These are phyloP conservation scores for Drosophila ogumai DNA, from an alignment of 1,140 invertebrate genomes.

Conservation along the genomic window DNA sequence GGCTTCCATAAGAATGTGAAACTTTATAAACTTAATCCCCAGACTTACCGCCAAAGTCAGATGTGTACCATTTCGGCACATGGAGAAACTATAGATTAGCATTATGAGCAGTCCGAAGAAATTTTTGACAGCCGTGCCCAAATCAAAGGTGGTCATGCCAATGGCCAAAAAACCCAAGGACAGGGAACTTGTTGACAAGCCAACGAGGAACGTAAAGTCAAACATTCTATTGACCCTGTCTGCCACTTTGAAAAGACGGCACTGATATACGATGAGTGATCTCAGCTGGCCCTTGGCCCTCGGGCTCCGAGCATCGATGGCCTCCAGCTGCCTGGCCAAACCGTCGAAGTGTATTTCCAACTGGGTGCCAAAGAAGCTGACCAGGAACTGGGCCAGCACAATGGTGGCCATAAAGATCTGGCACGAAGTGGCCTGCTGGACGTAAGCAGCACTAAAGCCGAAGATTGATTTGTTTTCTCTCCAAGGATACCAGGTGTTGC, in stretches of 20 bases:
- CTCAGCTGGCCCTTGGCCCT: conserved; percentile 50
- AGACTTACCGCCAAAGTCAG: conserved; percentile 48
- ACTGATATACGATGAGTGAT: conserved; percentile 52
- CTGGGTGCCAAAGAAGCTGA: conserved; percentile 67
- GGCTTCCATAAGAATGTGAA: not conserved
- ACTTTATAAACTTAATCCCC: not conserved
- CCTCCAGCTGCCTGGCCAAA: conserved; percentile 35
- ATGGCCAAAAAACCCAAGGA: conserved; percentile 60
- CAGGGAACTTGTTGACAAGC: conserved; percentile 47
- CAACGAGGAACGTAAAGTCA: conserved; percentile 61
- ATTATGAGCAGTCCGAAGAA: conserved; percentile 51
- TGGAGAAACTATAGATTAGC: conserved; percentile 30
- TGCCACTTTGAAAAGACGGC: conserved; percentile 35
- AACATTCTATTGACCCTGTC: conserved; percentile 54
- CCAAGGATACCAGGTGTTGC: conserved; percentile 73
- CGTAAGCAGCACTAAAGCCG: conserved; percentile 15
- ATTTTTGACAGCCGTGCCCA: conserved; percentile 50
- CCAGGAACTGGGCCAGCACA: conserved; percentile 49
- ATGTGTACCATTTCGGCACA: conserved; percentile 52
- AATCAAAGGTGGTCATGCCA: conserved; percentile 55
- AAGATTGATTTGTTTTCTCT: not conserved
- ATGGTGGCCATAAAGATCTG: conserved; percentile 47
- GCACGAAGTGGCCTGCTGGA: conserved; percentile 24
- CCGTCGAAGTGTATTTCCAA: conserved; percentile 71
- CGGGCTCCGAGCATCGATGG: conserved; percentile 42